phyloP scores from a whole-genome alignment of 2,113 vertebrate species.

The Sylvilagus bachmani region DNA sequence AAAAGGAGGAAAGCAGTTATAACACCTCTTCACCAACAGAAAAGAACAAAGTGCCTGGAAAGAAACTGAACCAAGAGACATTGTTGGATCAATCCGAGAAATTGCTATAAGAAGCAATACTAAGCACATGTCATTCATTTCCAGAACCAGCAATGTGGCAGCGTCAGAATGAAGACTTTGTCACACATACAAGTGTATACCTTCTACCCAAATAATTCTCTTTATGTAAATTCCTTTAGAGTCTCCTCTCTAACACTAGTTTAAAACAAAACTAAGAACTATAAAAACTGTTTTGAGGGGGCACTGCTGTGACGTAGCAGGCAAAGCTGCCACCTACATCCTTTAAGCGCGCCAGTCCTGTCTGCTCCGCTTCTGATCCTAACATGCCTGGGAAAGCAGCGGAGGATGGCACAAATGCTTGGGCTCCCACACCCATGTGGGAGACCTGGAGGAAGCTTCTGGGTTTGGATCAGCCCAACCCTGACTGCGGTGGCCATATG shows the following conservation, averaged over 20 bases:
- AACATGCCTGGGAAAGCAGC: too few relatives aligned
- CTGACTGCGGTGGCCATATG: too few relatives aligned
- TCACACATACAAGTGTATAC: constrained; percentile 1
- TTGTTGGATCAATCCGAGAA: neutral
- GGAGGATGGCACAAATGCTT: too few relatives aligned
- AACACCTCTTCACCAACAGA: neutral
- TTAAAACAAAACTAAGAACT: neutral
- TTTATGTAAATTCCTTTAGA: neutral
- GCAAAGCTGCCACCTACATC: too few relatives aligned
- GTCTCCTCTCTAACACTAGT: neutral
- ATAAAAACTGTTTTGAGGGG: neutral
- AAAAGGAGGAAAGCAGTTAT: constrained; percentile 29
- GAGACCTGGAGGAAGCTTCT: too few relatives aligned
- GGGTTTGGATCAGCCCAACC: too few relatives aligned
- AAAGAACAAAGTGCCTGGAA: constrained; percentile 33
- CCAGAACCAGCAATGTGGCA: constrained; percentile 4
- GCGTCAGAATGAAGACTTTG: neutral
- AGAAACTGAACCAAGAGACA: constrained; percentile 18
- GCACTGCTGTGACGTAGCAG: too few relatives aligned
- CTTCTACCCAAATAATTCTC: constrained; percentile 6
- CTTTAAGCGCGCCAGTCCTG: too few relatives aligned
- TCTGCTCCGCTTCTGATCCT: too few relatives aligned
- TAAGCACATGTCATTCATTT: neutral
- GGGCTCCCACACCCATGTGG: too few relatives aligned
- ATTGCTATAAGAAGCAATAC: neutral